These are phyloP conservation scores for Laticauda colubrina DNA, from an alignment of 2,113 vertebrate genomes.

Conservation along the genomic window DNA sequence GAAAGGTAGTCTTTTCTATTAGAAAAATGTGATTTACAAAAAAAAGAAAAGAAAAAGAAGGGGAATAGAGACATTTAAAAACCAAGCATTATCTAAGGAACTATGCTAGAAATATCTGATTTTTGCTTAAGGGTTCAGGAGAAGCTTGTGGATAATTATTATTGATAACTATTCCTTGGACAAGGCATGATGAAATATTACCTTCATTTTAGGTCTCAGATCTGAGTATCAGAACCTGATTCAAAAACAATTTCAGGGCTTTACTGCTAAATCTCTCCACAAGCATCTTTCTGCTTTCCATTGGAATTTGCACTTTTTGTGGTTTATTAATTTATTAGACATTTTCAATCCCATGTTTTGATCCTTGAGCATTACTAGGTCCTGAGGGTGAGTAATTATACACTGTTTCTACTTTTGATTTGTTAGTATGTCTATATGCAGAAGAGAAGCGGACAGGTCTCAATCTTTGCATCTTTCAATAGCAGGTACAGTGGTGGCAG, in stretches of 20 bases:
- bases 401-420: neutral
- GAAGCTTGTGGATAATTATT: neutral
- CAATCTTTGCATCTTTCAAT: neutral
- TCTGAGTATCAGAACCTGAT: neutral
- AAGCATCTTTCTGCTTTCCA: neutral
- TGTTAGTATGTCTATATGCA: neutral
- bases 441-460: too few relatives aligned
- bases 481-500: neutral
- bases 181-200: neutral
- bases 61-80: neutral
- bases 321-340: neutral
- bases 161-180: neutral
- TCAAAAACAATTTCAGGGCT: neutral
- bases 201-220: neutral
- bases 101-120: neutral
- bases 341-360: neutral
- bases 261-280: neutral
- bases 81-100: neutral
- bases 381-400: neutral
- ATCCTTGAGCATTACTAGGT: neutral
- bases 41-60: neutral
- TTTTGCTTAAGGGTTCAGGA: neutral
- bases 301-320: neutral
- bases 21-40: slow-evolving; percentile 9
- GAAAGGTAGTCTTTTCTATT: slow-evolving; percentile 6